Base-by-base conservation (phyloP, 2,797 vertebrate genomes). In the Hydrolagus colliei region DNA sequence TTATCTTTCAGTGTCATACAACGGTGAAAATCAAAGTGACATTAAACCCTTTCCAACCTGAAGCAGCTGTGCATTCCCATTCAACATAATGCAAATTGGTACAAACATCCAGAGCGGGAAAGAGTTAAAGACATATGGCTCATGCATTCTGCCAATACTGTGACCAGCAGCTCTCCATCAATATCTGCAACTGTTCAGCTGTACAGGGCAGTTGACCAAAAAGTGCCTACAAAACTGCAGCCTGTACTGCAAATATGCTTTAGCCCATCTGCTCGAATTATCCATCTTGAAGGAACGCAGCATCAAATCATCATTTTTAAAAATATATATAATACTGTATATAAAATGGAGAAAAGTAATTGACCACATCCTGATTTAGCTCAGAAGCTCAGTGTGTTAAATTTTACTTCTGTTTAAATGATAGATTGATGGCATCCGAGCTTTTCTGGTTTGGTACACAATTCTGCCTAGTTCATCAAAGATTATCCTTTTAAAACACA, bases 401-500 rank as follows among this genome's bases (percentile, higher is more conserved):
- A 73, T 74, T 22, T 73, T 92, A 92, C 94, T 94, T 93, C 91
- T 92, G 92, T 94, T 94, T 92, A 92, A 93, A 94, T 93, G 93
- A 91, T 92, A 90, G 93, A 94, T 93, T 93, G 93, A 94, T 93
- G 92, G 91, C 92, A 92, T 94, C 93, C 93, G 94, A 92, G 93
- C 90, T 90, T 91, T 92, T 52, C 92, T 91, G 91, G 93, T 94
- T 94, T 94, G 94, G 27, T 92, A 94, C 92, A 93, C 92, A 93
- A 93, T 93, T 96, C 94, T 95, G 95, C 94, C 95, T 96, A 94
- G 94, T 97, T 96, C 96, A 93, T 95, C 93, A 93, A 96, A 97
- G 96, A 97, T 97, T 96, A 97, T 96, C 96, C 96, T 93, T 94
- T 95, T 96, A 96, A 96, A 95, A 94, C 93, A 94, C 93, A 93